Evolutionary conservation across 1,140 invertebrate genomes (phyloP), one percentile per base, ranked within the genome.

Genomic region (Eriosoma lanigerum): DNA sequence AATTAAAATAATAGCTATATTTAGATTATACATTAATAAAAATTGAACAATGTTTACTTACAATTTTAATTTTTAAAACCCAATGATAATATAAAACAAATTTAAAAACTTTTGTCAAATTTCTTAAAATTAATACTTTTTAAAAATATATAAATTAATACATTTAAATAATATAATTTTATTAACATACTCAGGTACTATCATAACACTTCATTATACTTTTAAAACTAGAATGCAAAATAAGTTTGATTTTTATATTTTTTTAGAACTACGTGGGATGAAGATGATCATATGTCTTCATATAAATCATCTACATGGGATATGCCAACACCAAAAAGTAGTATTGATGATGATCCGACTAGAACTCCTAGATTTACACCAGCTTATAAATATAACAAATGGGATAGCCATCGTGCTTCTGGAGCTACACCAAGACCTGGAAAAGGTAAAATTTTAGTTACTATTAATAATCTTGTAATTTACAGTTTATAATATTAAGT

Each of bases 301-400:
- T 90, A 89, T 83, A 89, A 88, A 83, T 96, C 94, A 8, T 90
- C 75, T 12, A 60, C 90, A 62, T 98, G 96, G 96, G 97, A 98
- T 87, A 90, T 94, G 84, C 95, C 96, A 0, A 97, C 96, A 1
- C 96, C 96, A 0, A 88, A 82, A 85, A 86, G 85, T 80, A 86
- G 86, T 66, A 84, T 85, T 38, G 84, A 82, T 58, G 85, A 86
- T 50, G 85, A 86, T 82, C 87, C 87, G 2, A 88, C 89, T 68
- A 84, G 87, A 82, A 92, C 91, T 38, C 89, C 90, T 3, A 87
- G 92, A 82, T 89, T 91, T 21, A 97, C 96, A 46, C 96, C 94
- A 2, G 91, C 93, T 0, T 94, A 96, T 85, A 96, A 94, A 84
- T 93, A 91, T 83, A 94, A 94, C 85, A 83, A 89, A 3, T 96